phyloP scores from a whole-genome alignment of 2,888 invertebrate species.

The Calameuta filiformis region DNA sequence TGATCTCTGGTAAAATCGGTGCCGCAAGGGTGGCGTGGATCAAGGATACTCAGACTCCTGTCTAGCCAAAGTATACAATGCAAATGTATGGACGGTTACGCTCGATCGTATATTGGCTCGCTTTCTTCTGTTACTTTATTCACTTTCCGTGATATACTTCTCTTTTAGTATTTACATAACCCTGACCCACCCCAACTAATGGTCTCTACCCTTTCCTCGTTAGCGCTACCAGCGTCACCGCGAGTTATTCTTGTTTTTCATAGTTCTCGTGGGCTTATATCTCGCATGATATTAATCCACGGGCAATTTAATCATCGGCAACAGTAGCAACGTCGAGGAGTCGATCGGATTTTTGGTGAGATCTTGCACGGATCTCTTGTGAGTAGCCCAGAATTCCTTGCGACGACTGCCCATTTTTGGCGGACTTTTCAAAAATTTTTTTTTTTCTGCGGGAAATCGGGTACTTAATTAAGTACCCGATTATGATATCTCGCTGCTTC shows the following conservation, averaged over 20 bases:
- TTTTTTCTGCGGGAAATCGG: not conserved
- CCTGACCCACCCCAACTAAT: not conserved
- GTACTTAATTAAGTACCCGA: not conserved
- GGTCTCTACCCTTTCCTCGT: not conserved
- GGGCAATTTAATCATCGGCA: too few relatives aligned
- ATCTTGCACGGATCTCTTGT: too few relatives aligned
- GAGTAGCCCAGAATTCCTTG: too few relatives aligned
- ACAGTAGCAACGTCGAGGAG: not conserved
- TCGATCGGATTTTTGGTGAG: not conserved
- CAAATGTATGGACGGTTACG: not conserved
- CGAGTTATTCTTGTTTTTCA: not conserved
- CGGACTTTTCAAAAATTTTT: not conserved
- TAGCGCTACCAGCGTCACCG: not conserved
- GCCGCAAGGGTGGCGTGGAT: not conserved
- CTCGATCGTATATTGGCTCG: not conserved
- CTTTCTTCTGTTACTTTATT: not conserved
- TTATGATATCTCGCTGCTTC: too few relatives aligned
- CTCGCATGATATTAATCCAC: not conserved
- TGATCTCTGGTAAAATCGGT: not conserved
- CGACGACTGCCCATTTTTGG: not conserved
- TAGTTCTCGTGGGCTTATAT: not conserved
- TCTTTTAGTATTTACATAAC: not conserved
- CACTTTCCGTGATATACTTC: not conserved
- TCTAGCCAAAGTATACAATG: not conserved
- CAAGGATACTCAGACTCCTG: not conserved